Evolutionary conservation across 2,888 invertebrate genomes (phyloP).

Genomic region (Globia sparganii): DNA sequence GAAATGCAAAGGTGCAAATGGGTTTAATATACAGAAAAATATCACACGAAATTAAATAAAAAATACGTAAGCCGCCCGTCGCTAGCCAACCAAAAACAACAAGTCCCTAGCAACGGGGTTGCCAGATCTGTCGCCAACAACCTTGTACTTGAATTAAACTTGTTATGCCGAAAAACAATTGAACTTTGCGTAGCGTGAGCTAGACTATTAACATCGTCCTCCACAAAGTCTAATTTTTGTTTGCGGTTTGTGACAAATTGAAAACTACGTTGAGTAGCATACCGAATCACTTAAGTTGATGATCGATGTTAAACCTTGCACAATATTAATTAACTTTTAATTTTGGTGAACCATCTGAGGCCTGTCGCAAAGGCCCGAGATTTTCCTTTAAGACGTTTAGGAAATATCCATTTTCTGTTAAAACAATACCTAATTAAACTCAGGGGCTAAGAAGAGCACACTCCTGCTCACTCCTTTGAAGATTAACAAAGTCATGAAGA

Average conservation of each 20-base stretch:
- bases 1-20: too few relatives aligned
- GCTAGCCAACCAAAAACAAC: too few relatives aligned
- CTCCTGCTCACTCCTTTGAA: background rate
- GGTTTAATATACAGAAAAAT: too few relatives aligned
- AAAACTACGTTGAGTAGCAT: background rate
- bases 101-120: too few relatives aligned
- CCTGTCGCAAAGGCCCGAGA: background rate
- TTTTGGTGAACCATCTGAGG: background rate
- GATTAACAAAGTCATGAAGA: background rate
- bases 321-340: background rate
- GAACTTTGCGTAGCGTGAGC: constrained; percentile 3
- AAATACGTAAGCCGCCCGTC: too few relatives aligned
- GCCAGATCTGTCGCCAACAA: too few relatives aligned
- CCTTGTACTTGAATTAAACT: constrained; percentile 26
- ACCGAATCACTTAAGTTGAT: background rate
- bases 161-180: background rate
- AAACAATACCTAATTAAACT: background rate
- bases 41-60: too few relatives aligned
- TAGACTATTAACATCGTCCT: background rate
- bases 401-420: background rate
- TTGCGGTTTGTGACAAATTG: background rate
- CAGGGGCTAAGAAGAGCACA: background rate
- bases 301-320: background rate
- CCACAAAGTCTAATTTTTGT: background rate
- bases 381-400: background rate